Base-by-base conservation (phyloP, 2,797 vertebrate genomes). In the Sebastes umbrosus region DNA sequence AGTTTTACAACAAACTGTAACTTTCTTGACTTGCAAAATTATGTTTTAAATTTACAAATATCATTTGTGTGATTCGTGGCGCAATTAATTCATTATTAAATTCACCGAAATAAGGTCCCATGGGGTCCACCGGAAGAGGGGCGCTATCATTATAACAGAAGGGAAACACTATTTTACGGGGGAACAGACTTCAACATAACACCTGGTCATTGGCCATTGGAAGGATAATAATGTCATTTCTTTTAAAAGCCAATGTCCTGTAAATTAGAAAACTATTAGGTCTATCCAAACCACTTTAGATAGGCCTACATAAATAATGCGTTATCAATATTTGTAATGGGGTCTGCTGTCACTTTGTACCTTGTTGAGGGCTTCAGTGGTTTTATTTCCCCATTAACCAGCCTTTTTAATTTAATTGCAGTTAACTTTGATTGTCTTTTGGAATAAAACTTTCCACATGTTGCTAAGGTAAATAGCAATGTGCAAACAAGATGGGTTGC, bases 401-500 rank as follows among this genome's bases (percentile, higher is more conserved):
- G n/a, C 34, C 24, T 36, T 36, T 36, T 72, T 13, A 34, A 31
- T 46, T 69, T 20, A 57, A 72, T 54, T 43, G 5, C 12, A 39
- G 0, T 31, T 27, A 32, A 62, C 60, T 10, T 65, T 20, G 18
- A 87, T 72, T 50, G 36, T 46, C 4, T 69, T 63, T 50, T 27
- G 57, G 24, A 73, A 65, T 68, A 59, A 79, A 88, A 80, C 11
- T 16, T 43, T 65, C 59, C 43, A 62, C 18, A 10, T 32, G 80
- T 83, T 79, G 71, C 74, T 65, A 54, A 34, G 60, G 22, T 68
- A 65, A 84, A 78, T 18, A 59, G 12, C 34, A 52, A 75, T 65
- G 68, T 62, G 62, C 69, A 84, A 86, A 80, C 78, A 82, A 29
- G 13, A 72, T 2, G 3, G 52, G 46, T 57, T 81, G 29, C 73